These are phyloP conservation scores for Dermolepida albohirtum DNA, from an alignment of 2,888 invertebrate species.

Conservation along the genomic window DNA sequence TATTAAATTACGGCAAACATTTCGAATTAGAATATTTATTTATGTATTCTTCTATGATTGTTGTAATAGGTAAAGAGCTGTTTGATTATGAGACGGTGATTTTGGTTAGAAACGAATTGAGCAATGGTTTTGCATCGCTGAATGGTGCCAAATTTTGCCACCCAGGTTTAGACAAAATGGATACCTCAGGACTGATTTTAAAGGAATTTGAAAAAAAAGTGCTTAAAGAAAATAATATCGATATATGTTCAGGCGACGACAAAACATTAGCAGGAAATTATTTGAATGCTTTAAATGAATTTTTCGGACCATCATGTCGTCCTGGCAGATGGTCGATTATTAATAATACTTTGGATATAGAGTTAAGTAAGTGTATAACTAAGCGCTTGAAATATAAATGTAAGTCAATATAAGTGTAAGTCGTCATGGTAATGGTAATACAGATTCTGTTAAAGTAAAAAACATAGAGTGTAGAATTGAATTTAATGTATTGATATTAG, in stretches of 20 bases:
- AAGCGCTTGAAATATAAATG: background rate
- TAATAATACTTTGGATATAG: conserved; percentile 67
- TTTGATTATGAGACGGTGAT: conserved; percentile 70
- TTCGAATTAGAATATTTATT: too few species aligned
- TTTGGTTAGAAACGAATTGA: conserved; percentile 65
- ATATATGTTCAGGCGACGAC: conserved; percentile 6
- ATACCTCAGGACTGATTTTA: conserved; percentile 72
- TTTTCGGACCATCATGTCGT: conserved; percentile 78
- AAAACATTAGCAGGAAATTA: conserved; percentile 69
- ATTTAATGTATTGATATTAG: too few species aligned
- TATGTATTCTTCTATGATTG: too few species aligned
- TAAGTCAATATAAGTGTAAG: background rate
- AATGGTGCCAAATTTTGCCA: conserved; percentile 73
- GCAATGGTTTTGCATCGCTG: conserved; percentile 65
- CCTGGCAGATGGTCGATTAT: conserved; percentile 76
- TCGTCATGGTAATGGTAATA: too few species aligned
- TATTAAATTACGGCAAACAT: too few species aligned
- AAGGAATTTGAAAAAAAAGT: conserved; percentile 69
- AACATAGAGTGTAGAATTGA: too few species aligned
- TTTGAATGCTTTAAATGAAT: conserved; percentile 70
- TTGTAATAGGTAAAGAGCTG: conserved; percentile 48
- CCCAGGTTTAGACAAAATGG: conserved; percentile 71
- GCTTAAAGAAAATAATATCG: conserved; percentile 50
- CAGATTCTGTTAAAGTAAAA: too few species aligned
- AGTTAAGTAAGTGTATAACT: conserved; percentile 70